A percentile compares a stretch with the other conserved stretches of the same genome.
Conservation (phyloP, 1,140 invertebrate genomes). For the Papilio xuthus region DNA sequence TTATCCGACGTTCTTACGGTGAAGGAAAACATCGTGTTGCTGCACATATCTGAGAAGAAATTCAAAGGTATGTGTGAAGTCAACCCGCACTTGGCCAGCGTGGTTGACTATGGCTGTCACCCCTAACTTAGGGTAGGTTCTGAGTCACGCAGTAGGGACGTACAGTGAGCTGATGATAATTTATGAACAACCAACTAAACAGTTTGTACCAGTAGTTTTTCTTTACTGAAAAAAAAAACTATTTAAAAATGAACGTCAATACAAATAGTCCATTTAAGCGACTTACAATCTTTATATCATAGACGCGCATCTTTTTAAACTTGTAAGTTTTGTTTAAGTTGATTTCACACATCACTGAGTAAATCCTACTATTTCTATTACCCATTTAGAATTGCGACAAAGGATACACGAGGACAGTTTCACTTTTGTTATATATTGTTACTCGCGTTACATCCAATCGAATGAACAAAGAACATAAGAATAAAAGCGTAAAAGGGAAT, state of each 20-base stretch:
- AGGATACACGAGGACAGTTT: conserved; percentile 33
- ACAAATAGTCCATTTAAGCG: conserved; percentile 6
- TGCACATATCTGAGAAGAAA: too few species aligned
- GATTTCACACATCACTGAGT: conserved; percentile 32
- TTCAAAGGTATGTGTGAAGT: too few species aligned
- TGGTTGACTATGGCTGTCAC: too few species aligned
- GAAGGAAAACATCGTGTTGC: too few species aligned
- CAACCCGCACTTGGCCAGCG: too few species aligned
- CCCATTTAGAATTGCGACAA: conserved; percentile 25
- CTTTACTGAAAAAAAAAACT: neutral
- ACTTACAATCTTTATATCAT: conserved; percentile 15
- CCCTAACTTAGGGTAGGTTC: too few species aligned
- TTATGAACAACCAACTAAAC: too few species aligned
- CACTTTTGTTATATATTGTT: conserved; percentile 36
- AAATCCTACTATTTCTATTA: conserved; percentile 17
- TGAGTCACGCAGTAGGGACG: too few species aligned
- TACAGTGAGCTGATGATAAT: too few species aligned
- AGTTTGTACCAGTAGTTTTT: neutral
- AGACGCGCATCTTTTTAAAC: conserved; percentile 4
- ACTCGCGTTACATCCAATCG: conserved; percentile 23
- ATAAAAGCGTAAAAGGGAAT: conserved; percentile 18
- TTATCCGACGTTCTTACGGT: too few species aligned
- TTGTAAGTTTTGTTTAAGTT: conserved; percentile 9
- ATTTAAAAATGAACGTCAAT: neutral
- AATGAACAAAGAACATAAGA: conserved; percentile 24